Evolutionary conservation across 2,797 vertebrate genomes (phyloP).

Genomic region (Rhinichthys osculus): DNA sequence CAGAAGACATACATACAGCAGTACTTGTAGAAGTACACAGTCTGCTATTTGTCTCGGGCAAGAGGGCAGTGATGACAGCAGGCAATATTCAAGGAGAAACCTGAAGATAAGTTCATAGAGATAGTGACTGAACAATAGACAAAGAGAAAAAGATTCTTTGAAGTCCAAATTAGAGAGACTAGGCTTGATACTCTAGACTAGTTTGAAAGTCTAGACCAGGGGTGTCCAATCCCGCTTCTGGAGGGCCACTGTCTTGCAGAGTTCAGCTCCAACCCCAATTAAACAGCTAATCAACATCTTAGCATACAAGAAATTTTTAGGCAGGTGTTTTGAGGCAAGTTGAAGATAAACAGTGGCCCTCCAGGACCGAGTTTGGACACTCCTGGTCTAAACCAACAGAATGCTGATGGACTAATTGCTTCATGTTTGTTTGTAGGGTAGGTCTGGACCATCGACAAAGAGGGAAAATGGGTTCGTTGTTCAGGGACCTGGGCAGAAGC

Average conservation of each 20-base stretch:
- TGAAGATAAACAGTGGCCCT: background rate
- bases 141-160: conserved; percentile 45
- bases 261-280: background rate
- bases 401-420: conserved; percentile 15
- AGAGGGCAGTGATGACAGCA: conserved; percentile 69
- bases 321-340: background rate
- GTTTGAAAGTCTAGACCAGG: background rate
- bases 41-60: conserved; percentile 69
- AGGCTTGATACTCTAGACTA: background rate
- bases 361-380: background rate
- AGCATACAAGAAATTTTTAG: background rate
- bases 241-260: background rate
- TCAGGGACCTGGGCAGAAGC: background rate
- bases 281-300: background rate
- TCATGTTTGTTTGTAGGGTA: background rate
- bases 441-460: conserved; percentile 14
- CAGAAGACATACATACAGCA: background rate
- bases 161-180: conserved; percentile 12
- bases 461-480: conserved; percentile 9
- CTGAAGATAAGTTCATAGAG: conserved; percentile 67
- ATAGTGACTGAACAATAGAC: conserved; percentile 27
- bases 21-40: background rate
- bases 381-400: background rate
- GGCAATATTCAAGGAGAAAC: conserved; percentile 75
- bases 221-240: background rate